phyloP scores from a whole-genome alignment of 2,888 invertebrate species.

The Drosophila lutescens region DNA sequence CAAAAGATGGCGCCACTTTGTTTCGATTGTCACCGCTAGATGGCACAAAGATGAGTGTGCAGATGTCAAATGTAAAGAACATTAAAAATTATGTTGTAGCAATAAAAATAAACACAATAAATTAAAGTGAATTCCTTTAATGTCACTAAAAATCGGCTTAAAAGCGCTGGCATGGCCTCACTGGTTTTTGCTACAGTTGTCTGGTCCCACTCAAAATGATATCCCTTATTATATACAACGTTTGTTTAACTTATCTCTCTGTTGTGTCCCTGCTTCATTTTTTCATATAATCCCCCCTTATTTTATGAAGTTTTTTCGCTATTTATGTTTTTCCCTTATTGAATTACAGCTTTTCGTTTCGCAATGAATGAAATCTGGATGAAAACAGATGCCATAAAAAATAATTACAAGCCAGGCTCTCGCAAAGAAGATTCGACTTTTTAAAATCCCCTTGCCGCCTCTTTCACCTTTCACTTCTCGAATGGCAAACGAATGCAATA shows the following conservation, averaged over 20 bases:
- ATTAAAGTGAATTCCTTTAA: too few species aligned
- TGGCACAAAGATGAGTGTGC: background rate
- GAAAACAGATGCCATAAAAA: slow-evolving; percentile 26
- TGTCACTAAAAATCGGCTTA: too few species aligned
- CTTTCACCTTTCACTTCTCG: background rate
- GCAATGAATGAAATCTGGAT: slow-evolving; percentile 15
- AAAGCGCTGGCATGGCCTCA: too few species aligned
- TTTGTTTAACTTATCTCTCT: background rate
- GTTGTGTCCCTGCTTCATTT: background rate
- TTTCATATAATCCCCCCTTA: background rate
- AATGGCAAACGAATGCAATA: slow-evolving; percentile 33
- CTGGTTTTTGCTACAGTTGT: background rate
- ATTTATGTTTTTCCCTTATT: slow-evolving; percentile 8
- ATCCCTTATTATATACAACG: background rate
- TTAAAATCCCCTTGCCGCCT: slow-evolving; percentile 7
- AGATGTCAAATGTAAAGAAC: background rate
- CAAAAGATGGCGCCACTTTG: background rate
- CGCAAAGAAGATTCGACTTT: slow-evolving; percentile 10
- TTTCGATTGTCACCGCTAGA: background rate
- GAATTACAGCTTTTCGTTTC: slow-evolving; percentile 7
- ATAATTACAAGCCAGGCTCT: slow-evolving; percentile 29
- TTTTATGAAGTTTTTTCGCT: background rate
- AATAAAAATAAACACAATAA: too few species aligned
- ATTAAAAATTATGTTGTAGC: too few species aligned
- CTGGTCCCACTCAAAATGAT: background rate